phyloP scores from a whole-genome alignment of 2,888 invertebrate genomes.

The Julus scandinavius region DNA sequence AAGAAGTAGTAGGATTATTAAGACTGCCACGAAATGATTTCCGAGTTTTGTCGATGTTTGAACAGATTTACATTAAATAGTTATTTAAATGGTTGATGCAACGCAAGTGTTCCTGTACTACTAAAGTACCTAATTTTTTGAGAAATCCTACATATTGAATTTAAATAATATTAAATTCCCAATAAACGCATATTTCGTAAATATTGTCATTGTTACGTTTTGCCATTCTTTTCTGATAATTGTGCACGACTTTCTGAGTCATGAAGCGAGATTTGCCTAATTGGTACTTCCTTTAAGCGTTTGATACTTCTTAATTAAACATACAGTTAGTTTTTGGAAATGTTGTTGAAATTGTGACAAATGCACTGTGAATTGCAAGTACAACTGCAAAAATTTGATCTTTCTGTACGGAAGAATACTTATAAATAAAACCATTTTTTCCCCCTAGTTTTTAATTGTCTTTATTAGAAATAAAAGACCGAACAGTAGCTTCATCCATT shows the following conservation, averaged over 20 bases:
- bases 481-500: too few relatives aligned
- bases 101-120: slow-evolving; percentile 42
- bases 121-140: slow-evolving; percentile 36
- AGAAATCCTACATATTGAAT: slow-evolving; percentile 35
- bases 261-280: neutral
- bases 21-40: slow-evolving; percentile 4
- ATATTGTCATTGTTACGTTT: slow-evolving; percentile 31
- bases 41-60: neutral
- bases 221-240: slow-evolving; percentile 42
- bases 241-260: neutral
- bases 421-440: neutral
- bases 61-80: slow-evolving; percentile 13
- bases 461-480: too few relatives aligned
- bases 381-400: neutral
- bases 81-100: slow-evolving; percentile 39
- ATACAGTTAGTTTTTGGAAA: neutral
- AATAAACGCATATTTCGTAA: slow-evolving; percentile 9
- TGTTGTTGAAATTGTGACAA: slow-evolving; percentile 33
- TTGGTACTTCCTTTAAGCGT: neutral
- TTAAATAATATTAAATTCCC: slow-evolving; percentile 9
- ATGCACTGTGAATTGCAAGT: neutral
- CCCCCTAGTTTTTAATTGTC: too few relatives aligned
- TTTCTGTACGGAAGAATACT: neutral
- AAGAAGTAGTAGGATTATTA: slow-evolving; percentile 8
- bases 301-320: neutral